These are phyloP conservation scores for Junonia oenone DNA, from an alignment of 2,888 invertebrate species.

Conservation along the genomic window DNA sequence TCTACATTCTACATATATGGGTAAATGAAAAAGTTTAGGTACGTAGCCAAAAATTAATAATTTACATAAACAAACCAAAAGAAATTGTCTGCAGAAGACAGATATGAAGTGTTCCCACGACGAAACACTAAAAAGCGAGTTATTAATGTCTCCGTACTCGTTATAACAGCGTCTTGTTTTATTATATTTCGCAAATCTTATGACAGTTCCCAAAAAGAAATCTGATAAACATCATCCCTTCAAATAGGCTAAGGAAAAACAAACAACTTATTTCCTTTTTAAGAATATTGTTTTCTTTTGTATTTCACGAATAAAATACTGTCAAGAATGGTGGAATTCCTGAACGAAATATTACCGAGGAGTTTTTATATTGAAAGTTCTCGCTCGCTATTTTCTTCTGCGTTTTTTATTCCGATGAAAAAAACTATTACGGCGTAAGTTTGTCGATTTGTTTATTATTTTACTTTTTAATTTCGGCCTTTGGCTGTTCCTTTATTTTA, in stretches of 20 bases:
- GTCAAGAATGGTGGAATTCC: not conserved
- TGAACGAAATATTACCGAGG: not conserved
- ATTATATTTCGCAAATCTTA: not conserved
- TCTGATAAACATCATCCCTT: constrained; percentile 1
- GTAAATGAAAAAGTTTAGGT: too few relatives aligned
- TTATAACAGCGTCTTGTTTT: not conserved
- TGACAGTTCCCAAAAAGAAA: not conserved
- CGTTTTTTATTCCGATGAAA: not conserved
- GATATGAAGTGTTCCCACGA: too few relatives aligned
- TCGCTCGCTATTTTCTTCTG: not conserved
- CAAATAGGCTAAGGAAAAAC: constrained; percentile 2
- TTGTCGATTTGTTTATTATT: not conserved
- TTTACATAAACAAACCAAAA: too few relatives aligned
- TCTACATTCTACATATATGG: too few relatives aligned
- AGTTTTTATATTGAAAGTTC: constrained; percentile 1
- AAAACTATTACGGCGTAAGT: not conserved
- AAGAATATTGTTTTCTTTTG: constrained; percentile 5
- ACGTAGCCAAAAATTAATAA: too few relatives aligned
- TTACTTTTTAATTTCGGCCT: not conserved
- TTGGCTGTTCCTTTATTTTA: not conserved
- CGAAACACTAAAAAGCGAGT: not conserved
- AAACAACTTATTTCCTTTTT: constrained; percentile 1
- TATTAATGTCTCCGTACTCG: not conserved
- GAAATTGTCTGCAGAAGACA: too few relatives aligned
- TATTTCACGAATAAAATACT: not conserved